Percentiles rank a stretch among this genome's conserved stretches.
Evolutionary conservation across 2,797 vertebrate species (phyloP).

Genomic region (Monodelphis domestica): DNA sequence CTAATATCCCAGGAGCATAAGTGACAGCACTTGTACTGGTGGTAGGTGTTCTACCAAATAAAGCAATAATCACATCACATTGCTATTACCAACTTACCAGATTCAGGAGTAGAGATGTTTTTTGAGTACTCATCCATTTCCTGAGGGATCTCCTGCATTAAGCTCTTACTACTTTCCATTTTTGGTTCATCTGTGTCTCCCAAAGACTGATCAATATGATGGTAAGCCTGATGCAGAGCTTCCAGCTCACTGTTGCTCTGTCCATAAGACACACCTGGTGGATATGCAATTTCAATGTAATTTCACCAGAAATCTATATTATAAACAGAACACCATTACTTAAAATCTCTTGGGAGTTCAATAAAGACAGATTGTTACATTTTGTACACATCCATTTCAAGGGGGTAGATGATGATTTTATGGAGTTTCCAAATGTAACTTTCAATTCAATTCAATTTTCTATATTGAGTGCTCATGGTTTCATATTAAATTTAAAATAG

Average conservation of each 20-base stretch:
- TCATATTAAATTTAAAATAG: neutral
- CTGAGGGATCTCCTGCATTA: conserved; percentile 74
- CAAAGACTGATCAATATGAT: conserved; percentile 85
- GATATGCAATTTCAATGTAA: conserved; percentile 34
- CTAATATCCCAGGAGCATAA: neutral
- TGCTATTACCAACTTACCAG: conserved; percentile 85
- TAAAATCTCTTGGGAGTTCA: neutral
- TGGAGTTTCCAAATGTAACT: neutral
- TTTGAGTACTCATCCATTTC: conserved; percentile 80
- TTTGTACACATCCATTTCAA: neutral
- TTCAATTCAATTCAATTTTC: neutral
- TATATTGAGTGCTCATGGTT: neutral
- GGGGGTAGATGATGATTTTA: neutral
- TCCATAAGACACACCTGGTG: conserved; percentile 82
- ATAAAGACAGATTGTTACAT: neutral
- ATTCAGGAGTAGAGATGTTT: conserved; percentile 87
- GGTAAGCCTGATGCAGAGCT: conserved; percentile 91
- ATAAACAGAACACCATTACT: neutral
- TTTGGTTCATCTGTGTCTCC: conserved; percentile 83
- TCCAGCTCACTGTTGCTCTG: conserved; percentile 92
- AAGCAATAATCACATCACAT: neutral
- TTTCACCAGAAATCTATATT: neutral
- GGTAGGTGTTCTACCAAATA: neutral
- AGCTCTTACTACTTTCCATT: conserved; percentile 44
- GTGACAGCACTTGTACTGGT: neutral